Base-by-base conservation (phyloP, 2,888 invertebrate species). In the Elegia similella region DNA sequence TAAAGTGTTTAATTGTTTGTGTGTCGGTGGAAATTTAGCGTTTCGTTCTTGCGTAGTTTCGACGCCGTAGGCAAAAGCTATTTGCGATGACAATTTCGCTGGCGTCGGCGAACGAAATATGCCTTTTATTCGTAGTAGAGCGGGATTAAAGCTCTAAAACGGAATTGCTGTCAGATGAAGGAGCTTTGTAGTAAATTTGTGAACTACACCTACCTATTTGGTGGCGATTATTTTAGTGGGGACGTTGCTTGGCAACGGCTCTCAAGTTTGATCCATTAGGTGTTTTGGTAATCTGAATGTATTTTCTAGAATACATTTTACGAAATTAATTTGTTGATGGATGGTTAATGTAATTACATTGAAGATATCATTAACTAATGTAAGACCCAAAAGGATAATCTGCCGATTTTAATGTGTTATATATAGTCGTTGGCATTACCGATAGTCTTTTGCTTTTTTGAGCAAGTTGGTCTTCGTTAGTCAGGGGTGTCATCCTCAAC, bases 11-110 rank as follows among this genome's bases (percentile, higher is more conserved):
- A 67, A 69, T 78, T 8, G 15, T 2, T 42, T 70, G 64, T n/a
- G 23, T 16, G 29, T 53, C 58, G 69, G 59, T 56, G 50, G 34
- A 54, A 71, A 72, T 75, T 80, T 62, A 54, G 71, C 62, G 71
- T 75, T 77, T 78, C 68, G 62, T 56, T 61, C 38, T 62, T 70
- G 65, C 50, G 62, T 23, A 52, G 59, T 64, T 69, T 63, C 59
- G 69, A 65, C 62, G 88, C 91, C 82, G 62, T 63, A 65, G 88
- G 91, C 88, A 67, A 88, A 88, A 90, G 88, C 91, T 90, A 91
- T 91, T 91, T 90, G 89, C 86, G 89, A 89, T 90, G 91, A 91
- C 91, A 90, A 91, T 91, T 91, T 90, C 80, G 87, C 84, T 83
- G 88, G 85, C 86, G 84, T 81, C 83, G 86, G 82, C 77, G 87